Base-by-base conservation (phyloP, 2,888 invertebrate species). In the Acronicta aceris region DNA sequence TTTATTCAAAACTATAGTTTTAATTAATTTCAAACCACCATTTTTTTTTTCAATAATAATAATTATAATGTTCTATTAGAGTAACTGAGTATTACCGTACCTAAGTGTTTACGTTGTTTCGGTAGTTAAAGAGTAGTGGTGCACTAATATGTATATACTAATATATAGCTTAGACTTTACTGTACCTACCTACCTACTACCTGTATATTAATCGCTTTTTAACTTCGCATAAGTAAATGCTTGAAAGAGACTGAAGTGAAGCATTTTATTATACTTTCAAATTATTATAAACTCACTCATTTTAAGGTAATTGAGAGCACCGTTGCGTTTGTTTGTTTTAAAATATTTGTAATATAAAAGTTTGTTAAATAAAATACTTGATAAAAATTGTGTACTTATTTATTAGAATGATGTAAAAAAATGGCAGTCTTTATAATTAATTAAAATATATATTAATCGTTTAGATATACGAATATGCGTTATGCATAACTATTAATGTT, bases 351-450 rank as follows among this genome's bases (percentile, higher is more conserved):
- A 78, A 70, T 68, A 76, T 70, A 84, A 85, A 84, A 78, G 84
- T 87, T 93, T 91, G 89, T 91, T 90, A 92, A 93, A 91, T 92
- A 92, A 92, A 93, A 89, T 82, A 79, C 79, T 82, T 74, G 76
- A 78, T 79, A 81, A 84, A 84, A 79, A 55, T 52, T 73, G 71
- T 81, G 69, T 76, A 65, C 72, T 83, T 83, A 82, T 89, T 91
- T 88, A 86, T 87, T 88, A 53, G 54, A 70, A 76, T 73, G 70
- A 74, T 81, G 49, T 81, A 74, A 80, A 81, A 83, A 84, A 81
- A 69, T 59, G 74, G 79, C 90, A 91, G 89, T 90, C 85, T 88
- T 89, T 60, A 74, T 59, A 51, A 65, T 53, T 52, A 55, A 38
- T n/a, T 55, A 62, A n/a, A 49, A 49, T 21, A 38, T 40, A 46